These are phyloP conservation scores for Sabatieria punctata DNA, from an alignment of 2,888 invertebrate species.

Conservation along the genomic window DNA sequence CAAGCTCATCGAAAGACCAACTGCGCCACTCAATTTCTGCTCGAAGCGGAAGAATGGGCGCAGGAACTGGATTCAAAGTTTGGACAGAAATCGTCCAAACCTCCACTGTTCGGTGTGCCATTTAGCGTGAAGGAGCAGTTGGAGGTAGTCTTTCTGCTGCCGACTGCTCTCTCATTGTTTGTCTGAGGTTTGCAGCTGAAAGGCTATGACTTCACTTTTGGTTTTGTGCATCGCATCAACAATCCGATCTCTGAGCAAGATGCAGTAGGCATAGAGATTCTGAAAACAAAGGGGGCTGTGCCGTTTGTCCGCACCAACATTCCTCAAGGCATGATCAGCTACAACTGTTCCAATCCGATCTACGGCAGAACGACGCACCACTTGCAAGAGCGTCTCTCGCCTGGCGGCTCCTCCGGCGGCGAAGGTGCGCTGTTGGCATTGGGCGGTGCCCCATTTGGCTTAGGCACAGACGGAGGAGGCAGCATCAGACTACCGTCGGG, in stretches of 20 bases:
- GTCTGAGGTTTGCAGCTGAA: slow-evolving; percentile 15
- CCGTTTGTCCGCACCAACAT: slow-evolving; percentile 39
- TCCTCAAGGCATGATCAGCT: slow-evolving; percentile 30
- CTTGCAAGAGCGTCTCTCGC: slow-evolving; percentile 22
- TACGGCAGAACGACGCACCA: slow-evolving; percentile 37
- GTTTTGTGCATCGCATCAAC: slow-evolving; percentile 28
- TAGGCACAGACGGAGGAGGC: slow-evolving; percentile 39
- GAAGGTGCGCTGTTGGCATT: slow-evolving; percentile 36
- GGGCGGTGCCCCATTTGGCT: slow-evolving; percentile 36
- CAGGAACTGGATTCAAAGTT: slow-evolving; percentile 12
- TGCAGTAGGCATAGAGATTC: slow-evolving; percentile 13
- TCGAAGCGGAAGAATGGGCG: slow-evolving; percentile 17
- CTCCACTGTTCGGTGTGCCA: slow-evolving; percentile 25
- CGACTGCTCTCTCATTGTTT: slow-evolving; percentile 17
- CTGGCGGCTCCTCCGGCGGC: slow-evolving; percentile 39
- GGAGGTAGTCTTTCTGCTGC: slow-evolving; percentile 2
- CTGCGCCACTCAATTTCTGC: slow-evolving; percentile 21
- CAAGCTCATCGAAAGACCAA: slow-evolving; percentile 21
- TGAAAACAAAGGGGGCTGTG: slow-evolving; percentile 35
- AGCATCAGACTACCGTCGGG: slow-evolving; percentile 38
- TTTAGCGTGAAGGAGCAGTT: slow-evolving; percentile 24
- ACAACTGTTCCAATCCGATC: slow-evolving; percentile 32
- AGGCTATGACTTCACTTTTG: slow-evolving; percentile 25
- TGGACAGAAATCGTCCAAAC: slow-evolving; percentile 16
- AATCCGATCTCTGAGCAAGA: slow-evolving; percentile 16